phyloP scores from a whole-genome alignment of 2,113 vertebrate species.

The Colistium nudipinnis region DNA sequence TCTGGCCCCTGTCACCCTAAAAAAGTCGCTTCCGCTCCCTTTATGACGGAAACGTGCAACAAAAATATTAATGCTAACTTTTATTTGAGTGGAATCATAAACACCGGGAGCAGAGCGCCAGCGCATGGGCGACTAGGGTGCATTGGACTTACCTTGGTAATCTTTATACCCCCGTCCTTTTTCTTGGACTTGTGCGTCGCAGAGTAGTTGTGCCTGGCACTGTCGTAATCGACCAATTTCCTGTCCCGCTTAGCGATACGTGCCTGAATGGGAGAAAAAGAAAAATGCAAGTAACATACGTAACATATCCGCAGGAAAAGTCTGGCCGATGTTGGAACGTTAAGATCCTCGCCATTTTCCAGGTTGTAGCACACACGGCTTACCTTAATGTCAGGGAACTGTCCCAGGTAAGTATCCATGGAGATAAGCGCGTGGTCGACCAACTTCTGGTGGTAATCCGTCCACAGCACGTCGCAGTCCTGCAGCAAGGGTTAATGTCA shows the following conservation, averaged over 20 bases:
- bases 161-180: slow-evolving; percentile 93
- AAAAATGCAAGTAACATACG: too few relatives aligned
- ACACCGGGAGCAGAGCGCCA: background rate
- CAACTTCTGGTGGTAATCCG: slow-evolving; percentile 97
- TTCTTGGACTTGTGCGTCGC: slow-evolving; percentile 95
- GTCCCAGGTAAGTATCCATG: slow-evolving; percentile 98
- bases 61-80: too few relatives aligned
- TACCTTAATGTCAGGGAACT: slow-evolving; percentile 99
- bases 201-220: slow-evolving; percentile 94
- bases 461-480: slow-evolving; percentile 96
- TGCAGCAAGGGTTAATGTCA: slow-evolving; percentile 66
- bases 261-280: slow-evolving; percentile 78
- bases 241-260: slow-evolving; percentile 96
- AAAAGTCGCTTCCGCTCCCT: too few relatives aligned
- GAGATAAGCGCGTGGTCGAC: slow-evolving; percentile 97
- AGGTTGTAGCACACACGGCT: background rate
- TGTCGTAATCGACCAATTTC: slow-evolving; percentile 97
- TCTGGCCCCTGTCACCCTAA: too few relatives aligned
- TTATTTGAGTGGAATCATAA: background rate
- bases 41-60: too few relatives aligned
- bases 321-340: too few relatives aligned
- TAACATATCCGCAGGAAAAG: too few relatives aligned
- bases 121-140: background rate
- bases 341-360: too few relatives aligned
- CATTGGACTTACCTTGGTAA: slow-evolving; percentile 88